Percentiles rank a stretch among this genome's conserved stretches.
phyloP scores from a whole-genome alignment of 2,113 vertebrate species.

The Urocynchramus pylzowi region DNA sequence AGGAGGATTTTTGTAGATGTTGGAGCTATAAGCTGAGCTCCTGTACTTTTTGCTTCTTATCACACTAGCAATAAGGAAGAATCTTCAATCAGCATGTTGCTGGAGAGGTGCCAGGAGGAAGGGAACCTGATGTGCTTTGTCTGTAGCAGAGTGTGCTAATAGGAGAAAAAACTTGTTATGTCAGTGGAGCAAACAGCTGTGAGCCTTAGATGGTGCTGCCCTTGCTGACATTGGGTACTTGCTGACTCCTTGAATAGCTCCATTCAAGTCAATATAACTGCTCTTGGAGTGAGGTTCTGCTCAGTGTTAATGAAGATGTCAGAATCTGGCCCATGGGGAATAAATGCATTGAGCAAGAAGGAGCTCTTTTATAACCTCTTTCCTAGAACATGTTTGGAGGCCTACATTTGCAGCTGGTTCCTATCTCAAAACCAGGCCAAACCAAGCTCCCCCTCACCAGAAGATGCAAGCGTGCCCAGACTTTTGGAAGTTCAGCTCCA shows the following conservation, averaged over 20 bases:
- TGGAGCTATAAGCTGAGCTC: not conserved
- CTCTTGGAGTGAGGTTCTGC: not conserved
- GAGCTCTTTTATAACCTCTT: constrained; percentile 50
- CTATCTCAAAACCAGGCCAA: constrained; percentile 46
- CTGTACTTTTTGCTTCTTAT: not conserved
- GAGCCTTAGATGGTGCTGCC: constrained; percentile 21
- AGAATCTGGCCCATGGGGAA: not conserved
- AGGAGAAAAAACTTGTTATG: not conserved
- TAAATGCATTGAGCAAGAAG: constrained; percentile 41
- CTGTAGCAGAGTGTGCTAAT: not conserved
- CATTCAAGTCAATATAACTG: not conserved
- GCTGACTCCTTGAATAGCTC: constrained; percentile 25
- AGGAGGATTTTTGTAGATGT: not conserved
- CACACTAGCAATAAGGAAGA: not conserved
- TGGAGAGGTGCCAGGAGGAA: not conserved
- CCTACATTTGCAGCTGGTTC: constrained; percentile 51
- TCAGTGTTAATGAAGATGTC: constrained; percentile 43
- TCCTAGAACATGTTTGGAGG: constrained; percentile 50
- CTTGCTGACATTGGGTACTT: constrained; percentile 14
- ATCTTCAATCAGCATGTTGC: not conserved
- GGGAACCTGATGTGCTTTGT: not conserved
- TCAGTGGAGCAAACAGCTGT: constrained; percentile 8
- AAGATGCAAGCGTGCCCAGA: not conserved
- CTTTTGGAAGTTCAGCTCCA: constrained; percentile 8
- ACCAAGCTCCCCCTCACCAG: constrained; percentile 1